Base-by-base conservation (phyloP, 2,888 invertebrate genomes). In the Ceramica pisi region DNA sequence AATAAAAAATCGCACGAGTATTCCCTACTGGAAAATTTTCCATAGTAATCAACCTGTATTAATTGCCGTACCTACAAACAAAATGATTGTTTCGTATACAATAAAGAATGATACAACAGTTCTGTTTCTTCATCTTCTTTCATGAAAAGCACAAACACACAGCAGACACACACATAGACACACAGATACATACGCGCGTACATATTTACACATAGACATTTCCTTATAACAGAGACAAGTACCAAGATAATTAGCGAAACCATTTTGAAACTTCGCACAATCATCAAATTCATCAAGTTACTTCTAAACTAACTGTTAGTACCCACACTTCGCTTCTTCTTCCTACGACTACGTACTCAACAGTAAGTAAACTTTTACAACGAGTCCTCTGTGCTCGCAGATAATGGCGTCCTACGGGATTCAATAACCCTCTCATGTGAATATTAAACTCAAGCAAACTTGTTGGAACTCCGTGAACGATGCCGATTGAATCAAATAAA, bases 401-500 rank as follows among this genome's bases (percentile, higher is more conserved):
- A 75, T 69, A 74, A 75, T 57, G 56, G 50, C 21, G 50, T 26
- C 56, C 55, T 50, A 23, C 41, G 48, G n/a, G 10, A 70, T 63
- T 53, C 76, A 71, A 76, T 75, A 70, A 63, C 59, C 50, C 41
- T 51, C 71, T 76, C 48, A 53, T 75, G 60, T 56, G 75, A 68
- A 75, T 23, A 53, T 76, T 63, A 53, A 63, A 71, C 71, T 63
- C 41, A 9, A 75, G 14, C 50, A 71, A 75, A 75, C 75, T 76
- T 76, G 59, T 26, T 26, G 51, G 19, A 51, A 53, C 69, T n/a
- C 50, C 55, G 55, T n/a, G 53, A n/a, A 35, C 46, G 46, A 46
- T 23, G 70, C 61, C 69, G 62, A 70, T 59, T 63, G n/a, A 21
- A 48, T 53, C 62, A 48, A 76, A 70, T 48, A 48, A 76, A 69